A percentile compares a stretch with the other conserved stretches of the same genome.
These are phyloP conservation scores for Crotalus horridus DNA, from an alignment of 2,113 vertebrate species.

Conservation along the genomic window DNA sequence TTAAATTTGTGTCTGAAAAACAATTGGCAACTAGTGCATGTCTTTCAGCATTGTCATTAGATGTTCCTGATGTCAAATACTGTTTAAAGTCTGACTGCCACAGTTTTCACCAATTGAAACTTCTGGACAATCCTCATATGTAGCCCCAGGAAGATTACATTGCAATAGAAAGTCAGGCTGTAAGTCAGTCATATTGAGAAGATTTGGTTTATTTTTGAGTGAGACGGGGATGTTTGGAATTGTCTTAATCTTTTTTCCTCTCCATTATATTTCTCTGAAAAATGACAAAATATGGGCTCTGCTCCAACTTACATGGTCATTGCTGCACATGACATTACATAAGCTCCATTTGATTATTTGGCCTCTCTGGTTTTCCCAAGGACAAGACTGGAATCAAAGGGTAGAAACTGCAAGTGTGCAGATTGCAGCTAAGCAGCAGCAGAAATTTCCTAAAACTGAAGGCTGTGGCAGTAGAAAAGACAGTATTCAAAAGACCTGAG, in stretches of 20 bases:
- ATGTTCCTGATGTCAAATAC: background rate
- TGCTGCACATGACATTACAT: background rate
- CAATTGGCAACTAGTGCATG: background rate
- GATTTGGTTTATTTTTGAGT: background rate
- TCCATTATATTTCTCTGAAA: background rate
- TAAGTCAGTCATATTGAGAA: background rate
- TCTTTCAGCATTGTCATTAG: background rate
- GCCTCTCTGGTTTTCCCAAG: background rate
- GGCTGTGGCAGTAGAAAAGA: background rate
- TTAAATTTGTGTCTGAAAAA: background rate
- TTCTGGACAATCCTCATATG: background rate
- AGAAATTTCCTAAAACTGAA: background rate
- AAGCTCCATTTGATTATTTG: background rate
- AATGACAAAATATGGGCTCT: background rate
- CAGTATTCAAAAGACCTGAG: background rate
- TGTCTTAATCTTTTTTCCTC: background rate
- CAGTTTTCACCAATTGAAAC: background rate
- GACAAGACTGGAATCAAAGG: background rate
- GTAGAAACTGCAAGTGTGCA: background rate
- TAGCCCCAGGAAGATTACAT: background rate
- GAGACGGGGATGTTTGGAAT: background rate
- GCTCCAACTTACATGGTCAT: background rate
- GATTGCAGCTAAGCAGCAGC: background rate
- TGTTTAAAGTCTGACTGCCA: background rate
- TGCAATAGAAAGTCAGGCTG: background rate